phyloP scores from a whole-genome alignment of 2,113 vertebrate genomes.

The Pedionomus torquatus region DNA sequence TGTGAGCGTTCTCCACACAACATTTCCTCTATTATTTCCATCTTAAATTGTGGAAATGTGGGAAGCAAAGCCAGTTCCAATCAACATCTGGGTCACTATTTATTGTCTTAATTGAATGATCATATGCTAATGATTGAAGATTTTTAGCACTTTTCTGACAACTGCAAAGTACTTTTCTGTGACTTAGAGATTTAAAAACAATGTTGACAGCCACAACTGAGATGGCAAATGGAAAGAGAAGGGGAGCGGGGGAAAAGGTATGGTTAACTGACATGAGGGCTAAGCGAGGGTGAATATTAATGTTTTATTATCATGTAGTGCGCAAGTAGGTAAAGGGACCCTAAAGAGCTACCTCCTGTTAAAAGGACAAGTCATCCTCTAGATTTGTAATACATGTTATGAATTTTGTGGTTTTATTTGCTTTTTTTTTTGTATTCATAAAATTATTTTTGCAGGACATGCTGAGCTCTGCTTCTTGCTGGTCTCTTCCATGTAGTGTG shows the following conservation, averaged over 20 bases:
- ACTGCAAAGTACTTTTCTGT: background rate
- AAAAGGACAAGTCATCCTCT: background rate
- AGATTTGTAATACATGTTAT: background rate
- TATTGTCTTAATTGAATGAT: slow-evolving; percentile 75
- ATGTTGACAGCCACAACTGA: background rate
- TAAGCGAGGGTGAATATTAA: background rate
- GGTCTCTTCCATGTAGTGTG: background rate
- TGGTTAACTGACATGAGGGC: background rate
- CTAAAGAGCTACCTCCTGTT: background rate
- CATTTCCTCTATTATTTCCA: slow-evolving; percentile 50
- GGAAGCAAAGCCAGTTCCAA: slow-evolving; percentile 53
- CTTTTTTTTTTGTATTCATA: background rate
- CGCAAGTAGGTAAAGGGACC: background rate
- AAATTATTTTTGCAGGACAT: background rate
- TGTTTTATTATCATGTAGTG: background rate
- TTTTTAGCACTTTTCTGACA: slow-evolving; percentile 52
- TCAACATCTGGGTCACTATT: slow-evolving; percentile 55
- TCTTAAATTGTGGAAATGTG: slow-evolving; percentile 56
- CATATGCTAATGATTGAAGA: slow-evolving; percentile 50
- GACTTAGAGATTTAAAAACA: background rate
- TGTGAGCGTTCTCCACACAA: slow-evolving; percentile 31
- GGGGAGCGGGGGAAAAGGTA: background rate
- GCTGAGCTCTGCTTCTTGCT: background rate
- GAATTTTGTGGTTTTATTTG: background rate
- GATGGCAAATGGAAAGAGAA: background rate